These are phyloP conservation scores for Aricia artaxerxes DNA, from an alignment of 2,888 invertebrate genomes.

Conservation along the genomic window DNA sequence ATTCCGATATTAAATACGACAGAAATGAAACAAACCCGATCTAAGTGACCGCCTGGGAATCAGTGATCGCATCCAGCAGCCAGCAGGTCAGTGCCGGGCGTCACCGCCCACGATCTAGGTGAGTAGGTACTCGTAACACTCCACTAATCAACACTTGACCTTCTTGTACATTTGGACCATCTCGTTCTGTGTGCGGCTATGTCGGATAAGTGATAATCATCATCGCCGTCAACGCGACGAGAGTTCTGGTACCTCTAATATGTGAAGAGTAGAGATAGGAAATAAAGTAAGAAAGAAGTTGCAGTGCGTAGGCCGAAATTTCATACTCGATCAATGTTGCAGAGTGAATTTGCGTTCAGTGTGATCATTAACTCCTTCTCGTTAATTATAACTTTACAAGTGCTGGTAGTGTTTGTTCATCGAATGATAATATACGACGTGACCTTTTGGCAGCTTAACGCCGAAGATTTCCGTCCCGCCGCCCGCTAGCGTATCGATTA, in stretches of 20 bases:
- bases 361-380: not conserved
- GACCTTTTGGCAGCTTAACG: conserved; percentile 2
- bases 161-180: conserved; percentile 7
- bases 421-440: not conserved
- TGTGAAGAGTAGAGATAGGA: not conserved
- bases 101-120: not conserved
- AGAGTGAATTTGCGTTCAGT: not conserved
- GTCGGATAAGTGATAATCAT: not conserved
- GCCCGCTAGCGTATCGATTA: not conserved
- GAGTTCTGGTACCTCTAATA: not conserved
- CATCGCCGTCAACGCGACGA: not conserved
- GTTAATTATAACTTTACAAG: not conserved
- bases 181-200: not conserved
- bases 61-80: conserved; percentile 37
- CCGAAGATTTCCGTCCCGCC: not conserved
- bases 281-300: not conserved
- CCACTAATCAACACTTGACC: conserved; percentile 11
- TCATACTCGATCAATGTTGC: not conserved
- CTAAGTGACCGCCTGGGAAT: conserved; percentile 59
- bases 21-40: conserved; percentile 74
- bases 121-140: not conserved
- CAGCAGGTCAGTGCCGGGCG: not conserved
- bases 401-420: not conserved
- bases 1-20: conserved; percentile 67
- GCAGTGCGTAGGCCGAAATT: not conserved